A percentile compares a stretch with the other conserved stretches of the same genome.
Evolutionary conservation across 2,888 invertebrate genomes (phyloP).

Genomic region (Subacronicta megacephala): DNA sequence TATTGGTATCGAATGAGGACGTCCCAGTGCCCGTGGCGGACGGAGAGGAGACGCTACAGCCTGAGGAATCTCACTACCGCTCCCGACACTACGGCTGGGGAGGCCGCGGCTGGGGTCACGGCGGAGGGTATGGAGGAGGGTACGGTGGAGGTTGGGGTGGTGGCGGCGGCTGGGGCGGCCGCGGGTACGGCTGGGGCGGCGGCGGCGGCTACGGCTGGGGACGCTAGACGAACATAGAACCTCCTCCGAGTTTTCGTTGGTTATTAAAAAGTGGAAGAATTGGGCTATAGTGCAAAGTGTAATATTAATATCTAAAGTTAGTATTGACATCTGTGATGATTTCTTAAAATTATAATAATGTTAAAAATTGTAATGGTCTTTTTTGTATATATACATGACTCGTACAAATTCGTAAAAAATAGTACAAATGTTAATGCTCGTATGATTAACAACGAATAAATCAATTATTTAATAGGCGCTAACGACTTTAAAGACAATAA

Average conservation of each 20-base stretch:
- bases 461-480: too few relatives aligned
- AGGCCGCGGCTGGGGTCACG: slow-evolving; percentile 40
- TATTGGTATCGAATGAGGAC: slow-evolving; percentile 54
- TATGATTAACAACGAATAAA: too few relatives aligned
- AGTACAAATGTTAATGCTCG: too few relatives aligned
- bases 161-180: slow-evolving; percentile 22
- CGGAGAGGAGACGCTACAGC: slow-evolving; percentile 37
- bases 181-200: slow-evolving; percentile 41
- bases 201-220: slow-evolving; percentile 34
- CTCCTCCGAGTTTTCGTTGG: too few relatives aligned
- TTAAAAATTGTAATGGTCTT: slow-evolving; percentile 14
- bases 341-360: slow-evolving; percentile 27
- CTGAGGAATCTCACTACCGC: slow-evolving; percentile 49
- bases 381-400: neutral
- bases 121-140: slow-evolving; percentile 3
- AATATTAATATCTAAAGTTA: slow-evolving; percentile 11
- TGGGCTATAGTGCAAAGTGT: too few relatives aligned
- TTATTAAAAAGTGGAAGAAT: too few relatives aligned
- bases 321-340: slow-evolving; percentile 53
- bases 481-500: too few relatives aligned
- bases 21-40: slow-evolving; percentile 7
- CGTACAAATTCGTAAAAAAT: too few relatives aligned
- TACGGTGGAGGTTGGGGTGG: slow-evolving; percentile 24
- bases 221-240: too few relatives aligned
- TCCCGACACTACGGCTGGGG: slow-evolving; percentile 24